These are phyloP conservation scores for Otolemur crassicaudatus DNA, from an alignment of 2,797 vertebrate species.

Conservation along the genomic window DNA sequence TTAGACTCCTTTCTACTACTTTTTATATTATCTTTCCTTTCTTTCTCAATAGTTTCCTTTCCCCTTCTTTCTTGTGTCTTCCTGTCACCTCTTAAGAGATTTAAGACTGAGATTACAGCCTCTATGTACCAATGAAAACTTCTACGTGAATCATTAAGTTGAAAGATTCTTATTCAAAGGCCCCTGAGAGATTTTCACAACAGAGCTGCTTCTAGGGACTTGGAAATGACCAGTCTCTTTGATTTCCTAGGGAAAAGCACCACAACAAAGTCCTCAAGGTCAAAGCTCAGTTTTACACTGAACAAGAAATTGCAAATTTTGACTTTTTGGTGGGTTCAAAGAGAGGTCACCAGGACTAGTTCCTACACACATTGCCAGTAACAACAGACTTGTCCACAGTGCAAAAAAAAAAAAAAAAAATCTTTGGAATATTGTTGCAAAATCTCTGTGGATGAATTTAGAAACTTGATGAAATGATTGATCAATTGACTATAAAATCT, in stretches of 20 bases:
- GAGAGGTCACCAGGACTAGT: conserved; percentile 78
- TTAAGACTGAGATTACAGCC: not conserved
- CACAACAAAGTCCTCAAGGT: conserved; percentile 79
- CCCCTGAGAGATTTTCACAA: conserved; percentile 60
- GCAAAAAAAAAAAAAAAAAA: not conserved
- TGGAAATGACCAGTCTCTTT: conserved; percentile 79
- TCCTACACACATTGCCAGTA: conserved; percentile 78
- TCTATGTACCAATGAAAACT: conserved; percentile 42
- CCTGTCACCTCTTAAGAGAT: not conserved
- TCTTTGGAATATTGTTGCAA: conserved; percentile 64
- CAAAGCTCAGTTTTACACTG: conserved; percentile 80
- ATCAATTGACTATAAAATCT: conserved; percentile 61
- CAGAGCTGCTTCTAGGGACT: conserved; percentile 68
- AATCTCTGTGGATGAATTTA: conserved; percentile 68
- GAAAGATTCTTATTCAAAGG: conserved; percentile 62
- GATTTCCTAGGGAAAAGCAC: conserved; percentile 80
- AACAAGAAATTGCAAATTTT: conserved; percentile 82
- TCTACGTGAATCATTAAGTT: conserved; percentile 48
- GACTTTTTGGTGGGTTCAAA: conserved; percentile 81
- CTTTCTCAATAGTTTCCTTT: not conserved
- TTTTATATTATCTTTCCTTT: not conserved
- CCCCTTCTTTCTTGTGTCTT: conserved; percentile 33
- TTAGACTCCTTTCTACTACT: not conserved
- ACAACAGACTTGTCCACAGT: conserved; percentile 78
- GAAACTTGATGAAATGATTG: conserved; percentile 76